phyloP scores from a whole-genome alignment of 2,113 vertebrate genomes.

The Deroptyus accipitrinus region DNA sequence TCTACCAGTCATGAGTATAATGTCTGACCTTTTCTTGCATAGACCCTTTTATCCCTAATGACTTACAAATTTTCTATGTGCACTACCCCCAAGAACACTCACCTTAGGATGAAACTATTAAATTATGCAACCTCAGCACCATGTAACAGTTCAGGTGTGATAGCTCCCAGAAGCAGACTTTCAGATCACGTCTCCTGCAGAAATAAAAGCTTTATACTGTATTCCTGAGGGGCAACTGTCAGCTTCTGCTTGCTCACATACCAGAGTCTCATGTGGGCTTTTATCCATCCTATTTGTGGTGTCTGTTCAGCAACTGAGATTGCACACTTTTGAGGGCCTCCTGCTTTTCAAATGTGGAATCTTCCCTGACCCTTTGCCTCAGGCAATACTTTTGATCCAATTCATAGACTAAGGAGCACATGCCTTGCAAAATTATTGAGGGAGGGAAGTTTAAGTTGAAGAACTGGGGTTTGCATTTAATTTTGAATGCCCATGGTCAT shows the following conservation, averaged over 20 bases:
- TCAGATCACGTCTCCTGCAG: conserved; percentile 50
- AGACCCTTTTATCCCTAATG: conserved; percentile 47
- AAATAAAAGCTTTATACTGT: conserved; percentile 46
- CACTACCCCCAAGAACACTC: conserved; percentile 5
- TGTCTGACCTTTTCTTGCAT: conserved; percentile 22
- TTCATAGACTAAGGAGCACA: conserved; percentile 26
- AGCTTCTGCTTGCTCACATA: conserved; percentile 58
- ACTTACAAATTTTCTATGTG: conserved; percentile 38
- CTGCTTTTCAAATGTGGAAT: conserved; percentile 53
- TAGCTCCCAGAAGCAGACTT: conserved; percentile 52
- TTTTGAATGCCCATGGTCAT: conserved; percentile 24
- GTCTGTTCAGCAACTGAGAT: conserved; percentile 59
- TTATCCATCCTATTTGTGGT: conserved; percentile 57
- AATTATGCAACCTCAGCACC: conserved; percentile 50
- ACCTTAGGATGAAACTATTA: conserved; percentile 36
- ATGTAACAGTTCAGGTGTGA: conserved; percentile 29
- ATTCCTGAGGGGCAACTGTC: conserved; percentile 56
- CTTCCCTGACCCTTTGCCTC: conserved; percentile 57
- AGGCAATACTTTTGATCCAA: conserved; percentile 51
- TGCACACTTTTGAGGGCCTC: conserved; percentile 51
- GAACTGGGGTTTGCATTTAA: conserved; percentile 10
- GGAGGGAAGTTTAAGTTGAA: conserved; percentile 54
- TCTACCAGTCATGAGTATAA: conserved; percentile 20
- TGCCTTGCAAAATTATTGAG: conserved; percentile 19
- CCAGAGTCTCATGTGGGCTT: conserved; percentile 59